These are phyloP conservation scores for Vanessa atalanta DNA, from an alignment of 1,140 invertebrate species.

Conservation along the genomic window DNA sequence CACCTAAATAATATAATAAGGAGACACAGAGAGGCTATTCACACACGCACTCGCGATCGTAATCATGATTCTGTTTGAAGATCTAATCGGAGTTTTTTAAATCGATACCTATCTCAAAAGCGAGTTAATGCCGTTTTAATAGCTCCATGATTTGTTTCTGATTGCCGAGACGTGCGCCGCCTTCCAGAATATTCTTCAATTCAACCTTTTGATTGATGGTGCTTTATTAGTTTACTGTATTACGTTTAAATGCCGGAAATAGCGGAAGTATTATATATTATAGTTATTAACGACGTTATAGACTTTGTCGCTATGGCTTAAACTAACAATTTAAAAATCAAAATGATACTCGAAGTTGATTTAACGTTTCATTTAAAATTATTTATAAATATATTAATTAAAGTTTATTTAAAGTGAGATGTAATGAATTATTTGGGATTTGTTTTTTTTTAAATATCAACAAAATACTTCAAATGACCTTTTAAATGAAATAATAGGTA, in stretches of 20 bases:
- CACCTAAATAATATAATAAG: constrained; percentile 30
- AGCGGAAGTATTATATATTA: constrained; percentile 15
- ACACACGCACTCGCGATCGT: constrained; percentile 30
- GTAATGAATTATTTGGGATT: too few species aligned
- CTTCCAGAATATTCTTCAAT: constrained; percentile 38
- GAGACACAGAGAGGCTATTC: constrained; percentile 26
- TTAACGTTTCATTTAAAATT: too few species aligned
- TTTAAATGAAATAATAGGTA: background rate
- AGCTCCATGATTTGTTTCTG: constrained; percentile 65
- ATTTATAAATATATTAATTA: too few species aligned
- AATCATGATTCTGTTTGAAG: constrained; percentile 31
- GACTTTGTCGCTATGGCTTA: background rate
- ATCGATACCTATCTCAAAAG: constrained; percentile 62
- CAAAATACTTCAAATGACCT: too few species aligned
- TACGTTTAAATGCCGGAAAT: constrained; percentile 29
- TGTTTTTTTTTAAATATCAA: too few species aligned
- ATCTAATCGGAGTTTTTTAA: constrained; percentile 56
- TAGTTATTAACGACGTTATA: background rate
- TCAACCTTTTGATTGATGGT: constrained; percentile 57
- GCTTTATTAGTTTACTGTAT: constrained; percentile 35
- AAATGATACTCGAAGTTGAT: too few species aligned
- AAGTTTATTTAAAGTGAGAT: too few species aligned
- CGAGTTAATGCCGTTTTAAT: constrained; percentile 66
- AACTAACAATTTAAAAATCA: too few species aligned
- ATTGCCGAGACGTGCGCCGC: constrained; percentile 54